These are phyloP conservation scores for Brachyptera risi DNA, from an alignment of 2,888 invertebrate genomes.

Conservation along the genomic window DNA sequence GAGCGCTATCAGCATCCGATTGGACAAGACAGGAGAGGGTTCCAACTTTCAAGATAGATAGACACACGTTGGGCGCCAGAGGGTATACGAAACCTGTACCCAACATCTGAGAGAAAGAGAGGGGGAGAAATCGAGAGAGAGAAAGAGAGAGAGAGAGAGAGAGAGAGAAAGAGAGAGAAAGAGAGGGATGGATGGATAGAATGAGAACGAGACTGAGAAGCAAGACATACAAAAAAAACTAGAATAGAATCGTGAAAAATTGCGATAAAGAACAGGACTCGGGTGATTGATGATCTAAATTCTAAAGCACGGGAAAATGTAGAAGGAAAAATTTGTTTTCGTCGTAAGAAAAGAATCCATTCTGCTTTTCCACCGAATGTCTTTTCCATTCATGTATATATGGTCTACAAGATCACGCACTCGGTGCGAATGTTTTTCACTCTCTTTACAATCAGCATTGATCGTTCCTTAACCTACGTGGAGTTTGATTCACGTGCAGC, in stretches of 20 bases:
- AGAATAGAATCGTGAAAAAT: constrained; percentile 25
- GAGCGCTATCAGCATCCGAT: not conserved
- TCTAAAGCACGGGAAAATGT: constrained; percentile 7
- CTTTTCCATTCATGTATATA: constrained; percentile 1
- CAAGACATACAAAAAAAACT: constrained; percentile 9
- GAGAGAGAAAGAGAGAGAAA: too few species aligned
- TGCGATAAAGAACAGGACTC: constrained; percentile 25
- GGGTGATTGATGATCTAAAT: constrained; percentile 28
- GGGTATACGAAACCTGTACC: not conserved
- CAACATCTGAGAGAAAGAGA: too few species aligned
- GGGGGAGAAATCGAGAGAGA: too few species aligned
- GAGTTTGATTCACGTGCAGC: too few species aligned
- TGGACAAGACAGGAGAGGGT: not conserved
- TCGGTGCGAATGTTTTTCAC: not conserved
- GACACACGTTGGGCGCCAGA: not conserved
- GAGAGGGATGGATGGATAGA: too few species aligned
- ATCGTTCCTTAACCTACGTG: constrained; percentile 11
- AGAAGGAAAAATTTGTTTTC: constrained; percentile 29
- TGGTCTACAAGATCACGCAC: too few species aligned
- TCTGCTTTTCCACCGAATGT: constrained; percentile 12
- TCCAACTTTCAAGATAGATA: not conserved
- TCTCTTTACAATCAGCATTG: not conserved
- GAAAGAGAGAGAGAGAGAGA: too few species aligned
- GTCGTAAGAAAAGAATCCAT: constrained; percentile 19
- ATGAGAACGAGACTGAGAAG: not conserved